Base-by-base conservation (phyloP, 1,140 invertebrate species). In the Helicoverpa armigera region DNA sequence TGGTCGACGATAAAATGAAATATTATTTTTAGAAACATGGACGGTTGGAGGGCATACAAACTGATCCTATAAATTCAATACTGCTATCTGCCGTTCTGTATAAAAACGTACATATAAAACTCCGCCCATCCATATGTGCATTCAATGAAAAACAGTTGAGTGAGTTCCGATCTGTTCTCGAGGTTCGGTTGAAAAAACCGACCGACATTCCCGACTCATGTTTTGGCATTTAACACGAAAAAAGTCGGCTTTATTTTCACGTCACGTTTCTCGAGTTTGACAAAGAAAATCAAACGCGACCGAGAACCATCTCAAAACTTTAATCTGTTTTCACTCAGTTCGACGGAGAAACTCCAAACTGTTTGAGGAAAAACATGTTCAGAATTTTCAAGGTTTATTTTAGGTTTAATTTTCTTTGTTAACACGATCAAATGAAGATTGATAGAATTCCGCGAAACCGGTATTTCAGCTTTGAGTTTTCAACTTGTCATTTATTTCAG, bases 211-310 rank as follows among this genome's bases (percentile, higher is more conserved):
- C 61, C 61, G 14, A 43, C 13, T 69, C 65, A 50, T 69, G 65
- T 69, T 69, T 18, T 16, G n/a, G 65, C 65, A 50, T 69, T 69
- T 69, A 50, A 69, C 65, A 69, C 65, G 43, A 50, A 69, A 69
- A 69, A 69, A 69, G 14, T 69, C 18, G n/a, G 65, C 4, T 69
- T 50, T 43, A 43, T 69, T 69, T 69, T 69, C 65, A 18, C 43
- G 65, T 69, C 65, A 69, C 65, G 65, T 69, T 69, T 51, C 9
- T 18, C 31, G 16, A 69, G 43, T 69, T 69, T 69, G 65, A 69
- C 65, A 69, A 69, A 69, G 65, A 69, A 69, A 69, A 69, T 69
- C 65, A 69, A 69, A 69, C 65, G 65, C 65, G 63, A 48, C 63
- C 65, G 65, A 69, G 16, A 69, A 69, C 43, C 43, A 69, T 50